Base-by-base conservation (phyloP, 2,888 invertebrate species). In the Pycnomerus fuliginosus region DNA sequence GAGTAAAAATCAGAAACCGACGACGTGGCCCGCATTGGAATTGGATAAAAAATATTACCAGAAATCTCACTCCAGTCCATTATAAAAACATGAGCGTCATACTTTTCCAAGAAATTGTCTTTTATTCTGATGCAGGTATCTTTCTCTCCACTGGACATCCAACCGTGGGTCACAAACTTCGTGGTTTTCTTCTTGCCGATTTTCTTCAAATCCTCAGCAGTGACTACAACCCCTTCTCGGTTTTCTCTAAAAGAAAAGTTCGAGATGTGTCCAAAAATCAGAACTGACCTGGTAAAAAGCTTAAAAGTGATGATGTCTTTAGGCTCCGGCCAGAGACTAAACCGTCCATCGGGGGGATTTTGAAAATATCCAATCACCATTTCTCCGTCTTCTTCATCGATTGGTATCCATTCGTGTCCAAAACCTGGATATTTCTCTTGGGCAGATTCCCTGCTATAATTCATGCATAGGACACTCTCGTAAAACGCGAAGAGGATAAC, bases 141-240 rank as follows among this genome's bases (percentile, higher is more conserved):
- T 1, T 64, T 59, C 12, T 64, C 59, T 33, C 73, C 74, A 32
- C 64, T 63, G 0, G 77, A 74, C 34, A 74, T 60, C 79, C 79
- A 81, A 13, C 72, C 72, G 52, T 81, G 81, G 2, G 79, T 77
- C 8, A 80, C 43, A 8, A 77, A 70, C 63, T 74, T 77, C 1
- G 77, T 66, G 2, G 69, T 60, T 48, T 76, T 76, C 1, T 69
- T 67, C 1, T 58, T 52, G 53, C 78, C 71, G 43, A 76, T 76
- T 16, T 27, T 7, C 28, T 38, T 17, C 11, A 30, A 2, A 7
- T 41, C 34, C 8, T 30, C 17, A 4, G 27, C 16, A 5, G 17
- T 27, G 29, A 41, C 30, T n/a, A 14, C 1, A 25, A 24, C 24
- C 4, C 47, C 47, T 1, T 42, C 11, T 10, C 17, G 15, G 10